Conservation (phyloP, 2,888 invertebrate species). For the Microctonus brassicae region DNA sequence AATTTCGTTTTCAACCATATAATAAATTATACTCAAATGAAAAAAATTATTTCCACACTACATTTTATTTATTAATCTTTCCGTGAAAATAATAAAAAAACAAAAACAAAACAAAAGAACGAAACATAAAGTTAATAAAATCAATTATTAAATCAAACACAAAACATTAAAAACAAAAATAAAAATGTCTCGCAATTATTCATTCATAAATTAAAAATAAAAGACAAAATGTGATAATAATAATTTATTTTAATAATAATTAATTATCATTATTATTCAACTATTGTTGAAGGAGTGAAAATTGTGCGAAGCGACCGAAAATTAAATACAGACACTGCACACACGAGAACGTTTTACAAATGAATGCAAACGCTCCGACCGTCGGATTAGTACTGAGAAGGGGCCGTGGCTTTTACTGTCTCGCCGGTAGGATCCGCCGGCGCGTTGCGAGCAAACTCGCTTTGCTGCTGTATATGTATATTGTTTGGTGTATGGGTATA, state of each 20-base stretch:
- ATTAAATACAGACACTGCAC: neutral
- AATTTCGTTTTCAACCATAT: neutral
- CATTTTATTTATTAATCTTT: neutral
- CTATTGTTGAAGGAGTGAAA: too few relatives aligned
- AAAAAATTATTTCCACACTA: neutral
- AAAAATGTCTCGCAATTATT: too few relatives aligned
- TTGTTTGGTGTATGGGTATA: slow-evolving; percentile 44
- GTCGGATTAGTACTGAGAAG: slow-evolving; percentile 66
- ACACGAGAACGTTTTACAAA: slow-evolving; percentile 7
- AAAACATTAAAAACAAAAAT: too few relatives aligned
- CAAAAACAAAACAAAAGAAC: too few relatives aligned
- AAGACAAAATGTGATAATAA: too few relatives aligned
- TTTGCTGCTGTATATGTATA: slow-evolving; percentile 25
- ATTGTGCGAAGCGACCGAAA: neutral
- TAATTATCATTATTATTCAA: neutral
- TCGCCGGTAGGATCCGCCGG: slow-evolving; percentile 49
- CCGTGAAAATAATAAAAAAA: neutral
- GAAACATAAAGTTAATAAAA: too few relatives aligned
- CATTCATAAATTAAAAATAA: too few relatives aligned
- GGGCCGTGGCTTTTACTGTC: slow-evolving; percentile 50
- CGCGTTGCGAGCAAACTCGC: slow-evolving; percentile 52
- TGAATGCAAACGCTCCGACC: slow-evolving; percentile 60
- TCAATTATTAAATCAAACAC: too few relatives aligned
- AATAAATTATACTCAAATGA: neutral
- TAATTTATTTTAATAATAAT: too few relatives aligned